A percentile compares a stretch with the other conserved stretches of the same genome.
Conservation (phyloP, 1,140 invertebrate species). For the Pomacea maculata region DNA sequence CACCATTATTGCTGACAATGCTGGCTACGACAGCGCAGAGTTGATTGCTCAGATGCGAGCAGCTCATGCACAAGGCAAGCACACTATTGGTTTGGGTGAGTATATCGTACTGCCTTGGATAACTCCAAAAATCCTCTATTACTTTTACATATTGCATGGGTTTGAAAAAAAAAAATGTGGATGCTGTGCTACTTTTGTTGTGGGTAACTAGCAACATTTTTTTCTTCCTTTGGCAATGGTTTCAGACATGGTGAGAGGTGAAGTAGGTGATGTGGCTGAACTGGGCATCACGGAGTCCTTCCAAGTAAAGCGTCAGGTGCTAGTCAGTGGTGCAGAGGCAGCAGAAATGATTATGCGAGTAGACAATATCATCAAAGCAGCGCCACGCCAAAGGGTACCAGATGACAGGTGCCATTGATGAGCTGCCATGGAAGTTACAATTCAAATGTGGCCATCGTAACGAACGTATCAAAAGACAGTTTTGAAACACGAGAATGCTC, state of each 20-base stretch:
- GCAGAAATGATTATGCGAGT: conserved; percentile 99
- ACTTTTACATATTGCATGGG: background rate
- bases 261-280: conserved; percentile 85
- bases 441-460: background rate
- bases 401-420: conserved; percentile 72
- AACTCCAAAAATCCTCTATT: background rate
- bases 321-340: conserved; percentile 94
- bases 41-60: conserved; percentile 90
- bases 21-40: conserved; percentile 96
- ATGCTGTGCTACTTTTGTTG: background rate
- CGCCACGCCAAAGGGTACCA: conserved; percentile 87
- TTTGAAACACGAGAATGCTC: background rate
- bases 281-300: conserved; percentile 96
- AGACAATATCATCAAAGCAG: conserved; percentile 95
- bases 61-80: conserved; percentile 81
- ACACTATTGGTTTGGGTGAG: conserved; percentile 84
- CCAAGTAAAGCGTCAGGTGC: conserved; percentile 94
- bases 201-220: too few relatives aligned
- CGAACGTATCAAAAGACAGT: background rate
- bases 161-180: background rate
- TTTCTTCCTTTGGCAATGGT: conserved; percentile 1
- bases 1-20: conserved; percentile 97
- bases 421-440: background rate
- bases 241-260: conserved; percentile 85
- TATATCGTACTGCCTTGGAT: conserved; percentile 1